phyloP scores from a whole-genome alignment of 2,888 invertebrate genomes.

The Catocala nupta region DNA sequence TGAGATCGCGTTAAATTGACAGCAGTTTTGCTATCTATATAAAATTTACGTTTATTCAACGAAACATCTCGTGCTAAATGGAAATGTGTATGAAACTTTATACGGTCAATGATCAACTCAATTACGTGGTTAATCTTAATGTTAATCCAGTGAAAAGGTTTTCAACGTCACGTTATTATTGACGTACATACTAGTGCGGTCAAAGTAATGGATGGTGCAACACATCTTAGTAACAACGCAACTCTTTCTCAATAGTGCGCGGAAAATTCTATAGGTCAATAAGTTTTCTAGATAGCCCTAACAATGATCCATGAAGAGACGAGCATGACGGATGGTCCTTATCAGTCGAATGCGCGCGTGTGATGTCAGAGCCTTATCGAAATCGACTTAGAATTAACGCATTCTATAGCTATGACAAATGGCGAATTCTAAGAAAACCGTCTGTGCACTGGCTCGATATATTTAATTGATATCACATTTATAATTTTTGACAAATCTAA shows the following conservation, averaged over 20 bases:
- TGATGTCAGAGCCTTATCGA: conserved; percentile 29
- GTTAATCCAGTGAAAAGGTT: conserved; percentile 6
- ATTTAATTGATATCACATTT: no score
- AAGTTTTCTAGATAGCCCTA: conserved; percentile 55
- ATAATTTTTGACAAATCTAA: no score
- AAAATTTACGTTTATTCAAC: no score
- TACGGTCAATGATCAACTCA: no score
- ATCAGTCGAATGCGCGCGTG: conserved; percentile 30
- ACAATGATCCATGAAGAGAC: conserved; percentile 47
- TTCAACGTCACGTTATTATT: conserved; percentile 7
- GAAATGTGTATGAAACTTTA: no score
- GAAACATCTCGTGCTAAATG: no score
- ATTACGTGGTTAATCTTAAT: not conserved
- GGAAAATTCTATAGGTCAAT: conserved; percentile 65
- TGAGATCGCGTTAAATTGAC: no score
- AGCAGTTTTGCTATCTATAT: no score
- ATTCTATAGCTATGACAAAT: not conserved
- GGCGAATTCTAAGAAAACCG: no score
- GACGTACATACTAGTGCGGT: conserved; percentile 7
- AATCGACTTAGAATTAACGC: not conserved
- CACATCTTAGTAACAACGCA: conserved; percentile 24
- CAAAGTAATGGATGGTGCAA: conserved; percentile 15
- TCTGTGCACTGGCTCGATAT: no score
- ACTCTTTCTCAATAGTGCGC: conserved; percentile 18
- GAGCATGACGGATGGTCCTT: conserved; percentile 38